Evolutionary conservation across 2,888 invertebrate genomes (phyloP).

Genomic region (Baccha elongata): DNA sequence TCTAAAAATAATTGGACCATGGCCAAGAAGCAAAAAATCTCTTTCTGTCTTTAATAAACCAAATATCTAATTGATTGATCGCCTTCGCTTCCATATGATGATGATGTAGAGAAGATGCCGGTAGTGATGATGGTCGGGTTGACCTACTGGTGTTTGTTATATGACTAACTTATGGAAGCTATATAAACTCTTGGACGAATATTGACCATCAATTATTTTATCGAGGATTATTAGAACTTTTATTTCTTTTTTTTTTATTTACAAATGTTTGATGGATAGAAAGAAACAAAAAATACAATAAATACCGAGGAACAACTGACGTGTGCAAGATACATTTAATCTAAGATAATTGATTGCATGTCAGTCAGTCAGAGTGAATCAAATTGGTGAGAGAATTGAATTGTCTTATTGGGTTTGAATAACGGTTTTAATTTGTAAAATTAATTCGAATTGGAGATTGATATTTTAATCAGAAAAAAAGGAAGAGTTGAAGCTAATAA

Average conservation of each 20-base stretch:
- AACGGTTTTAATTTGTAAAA: no score
- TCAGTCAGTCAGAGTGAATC: not conserved
- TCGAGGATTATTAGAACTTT: conserved; percentile 33
- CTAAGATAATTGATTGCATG: conserved; percentile 53
- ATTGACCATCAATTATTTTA: conserved; percentile 68
- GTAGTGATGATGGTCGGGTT: conserved; percentile 48
- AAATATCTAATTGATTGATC: conserved; percentile 72
- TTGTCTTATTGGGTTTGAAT: conserved; percentile 3
- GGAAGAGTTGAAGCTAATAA: no score
- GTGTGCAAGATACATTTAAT: conserved; percentile 22
- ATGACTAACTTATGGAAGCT: conserved; percentile 43
- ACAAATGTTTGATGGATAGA: not conserved
- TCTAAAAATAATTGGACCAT: conserved; percentile 62
- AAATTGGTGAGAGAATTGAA: conserved; percentile 6
- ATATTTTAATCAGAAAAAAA: no score
- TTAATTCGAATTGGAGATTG: no score
- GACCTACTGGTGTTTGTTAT: conserved; percentile 70
- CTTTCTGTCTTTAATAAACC: conserved; percentile 63
- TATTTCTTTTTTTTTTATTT: not conserved
- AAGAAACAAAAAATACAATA: not conserved
- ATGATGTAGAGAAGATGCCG: conserved; percentile 50
- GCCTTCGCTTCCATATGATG: conserved; percentile 30
- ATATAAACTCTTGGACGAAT: conserved; percentile 27
- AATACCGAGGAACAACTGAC: conserved; percentile 29
- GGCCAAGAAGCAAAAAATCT: conserved; percentile 7